phyloP scores from a whole-genome alignment of 2,797 vertebrate species.

The Chaetodon trifasciatus region DNA sequence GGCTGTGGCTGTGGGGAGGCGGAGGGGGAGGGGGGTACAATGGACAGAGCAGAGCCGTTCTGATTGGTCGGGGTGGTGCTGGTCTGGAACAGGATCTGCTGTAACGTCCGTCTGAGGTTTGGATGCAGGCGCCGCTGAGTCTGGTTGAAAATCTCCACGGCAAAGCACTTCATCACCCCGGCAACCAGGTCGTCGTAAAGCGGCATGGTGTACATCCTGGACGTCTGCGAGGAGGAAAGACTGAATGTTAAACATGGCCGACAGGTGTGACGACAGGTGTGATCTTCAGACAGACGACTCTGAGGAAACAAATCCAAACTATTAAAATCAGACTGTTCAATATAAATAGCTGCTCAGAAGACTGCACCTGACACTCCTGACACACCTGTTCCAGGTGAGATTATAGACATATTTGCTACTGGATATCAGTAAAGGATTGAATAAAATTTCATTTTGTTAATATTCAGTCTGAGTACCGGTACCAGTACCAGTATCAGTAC shows the following conservation, averaged over 20 bases:
- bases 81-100: constrained; percentile 94
- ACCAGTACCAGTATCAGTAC: too few species aligned
- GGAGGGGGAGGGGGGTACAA: constrained; percentile 38
- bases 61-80: constrained; percentile 76
- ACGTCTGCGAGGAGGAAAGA: constrained; percentile 86
- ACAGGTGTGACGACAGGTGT: neutral
- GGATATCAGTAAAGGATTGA: too few species aligned
- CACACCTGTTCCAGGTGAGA: too few species aligned
- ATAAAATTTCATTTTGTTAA: too few species aligned
- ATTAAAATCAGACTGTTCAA: too few species aligned
- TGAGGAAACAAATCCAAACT: neutral
- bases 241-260: neutral
- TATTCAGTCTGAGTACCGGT: too few species aligned
- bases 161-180: constrained; percentile 93
- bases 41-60: constrained; percentile 57
- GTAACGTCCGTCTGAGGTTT: constrained; percentile 93
- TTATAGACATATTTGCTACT: too few species aligned
- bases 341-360: too few species aligned
- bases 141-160: constrained; percentile 95
- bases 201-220: constrained; percentile 98
- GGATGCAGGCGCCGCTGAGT: constrained; percentile 94
- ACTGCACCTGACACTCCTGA: too few species aligned
- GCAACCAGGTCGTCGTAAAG: constrained; percentile 96
- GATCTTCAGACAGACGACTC: too few species aligned
- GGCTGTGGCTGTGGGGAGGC: constrained; percentile 48